A percentile compares a stretch with the other conserved stretches of the same genome.
phyloP scores from a whole-genome alignment of 1,140 invertebrate species.

The Cotesia vestalis region DNA sequence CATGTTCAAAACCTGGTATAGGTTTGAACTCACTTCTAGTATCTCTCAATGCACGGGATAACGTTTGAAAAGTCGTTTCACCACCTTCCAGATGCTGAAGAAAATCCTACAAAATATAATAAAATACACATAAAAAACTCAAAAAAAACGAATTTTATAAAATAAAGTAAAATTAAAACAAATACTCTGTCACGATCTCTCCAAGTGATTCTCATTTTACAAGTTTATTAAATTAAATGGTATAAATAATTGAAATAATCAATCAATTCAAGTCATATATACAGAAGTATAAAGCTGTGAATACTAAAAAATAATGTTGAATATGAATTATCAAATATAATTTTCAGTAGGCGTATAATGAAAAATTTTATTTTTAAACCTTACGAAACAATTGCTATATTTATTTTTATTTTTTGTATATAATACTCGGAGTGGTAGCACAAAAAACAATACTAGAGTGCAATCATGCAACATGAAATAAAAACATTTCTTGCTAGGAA shows the following conservation, averaged over 20 bases:
- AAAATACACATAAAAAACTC: slow-evolving; percentile 34
- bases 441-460: neutral
- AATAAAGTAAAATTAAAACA: neutral
- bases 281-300: too few relatives aligned
- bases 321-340: neutral
- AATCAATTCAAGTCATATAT: too few relatives aligned
- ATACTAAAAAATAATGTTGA: too few relatives aligned
- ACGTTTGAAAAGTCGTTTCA: slow-evolving; percentile 62
- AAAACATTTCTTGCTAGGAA: neutral
- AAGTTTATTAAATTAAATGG: neutral
- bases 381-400: slow-evolving; percentile 12
- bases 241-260: too few relatives aligned
- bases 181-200: slow-evolving; percentile 50
- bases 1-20: slow-evolving; percentile 61
- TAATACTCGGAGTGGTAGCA: neutral
- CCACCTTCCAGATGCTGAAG: slow-evolving; percentile 42
- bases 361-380: slow-evolving; percentile 11
- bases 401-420: neutral
- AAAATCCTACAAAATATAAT: slow-evolving; percentile 45
- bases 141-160: slow-evolving; percentile 15
- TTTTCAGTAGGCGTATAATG: neutral
- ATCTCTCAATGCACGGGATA: slow-evolving; percentile 59
- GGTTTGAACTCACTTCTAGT: slow-evolving; percentile 61
- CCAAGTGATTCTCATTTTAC: slow-evolving; percentile 48
- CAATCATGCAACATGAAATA: neutral